Evolutionary conservation across 2,888 invertebrate species (phyloP), one percentile per base, ranked within the genome.

Genomic region (Busseola fusca): DNA sequence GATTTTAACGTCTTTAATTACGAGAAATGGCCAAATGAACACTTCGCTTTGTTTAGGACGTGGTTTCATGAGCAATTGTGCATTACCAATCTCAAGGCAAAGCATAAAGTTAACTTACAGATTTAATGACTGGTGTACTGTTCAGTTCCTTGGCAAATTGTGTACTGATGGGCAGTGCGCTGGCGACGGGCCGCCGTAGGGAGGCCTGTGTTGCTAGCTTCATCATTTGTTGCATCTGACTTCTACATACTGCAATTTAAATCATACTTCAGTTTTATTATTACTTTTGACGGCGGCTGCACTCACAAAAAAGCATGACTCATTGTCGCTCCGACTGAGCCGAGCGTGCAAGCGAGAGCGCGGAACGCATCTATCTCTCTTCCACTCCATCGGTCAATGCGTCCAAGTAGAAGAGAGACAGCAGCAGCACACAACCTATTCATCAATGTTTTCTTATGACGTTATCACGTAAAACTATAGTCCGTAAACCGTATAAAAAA

Each of bases 211-310:
- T 89, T 10, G 90, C 87, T 59, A 94, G 76, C 72, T 86, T 88
- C 90, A 91, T 89, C 37, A 91, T 71, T 74, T 95, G 94, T 80
- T 93, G 93, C 21, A 88, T 50, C 45, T 88, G 84, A 79, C 86
- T 91, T 80, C 89, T 84, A 83, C 92, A 94, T 74, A 80, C 95
- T 95, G 90, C 0, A 91, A 91, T 45, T 21, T 9, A 27, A 63
- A 63, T 3, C 1, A 56, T 37, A 1, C 14, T 25, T 30, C 1
- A 1, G 34, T 48, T 10, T 16, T 9, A 40, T 64, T 3, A 37
- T 34, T 4, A 57, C 21, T 21, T 30, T 34, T 34, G n/a, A n/a
- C n/a, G n/a, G n/a, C n/a, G n/a, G n/a, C n/a, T n/a, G n/a, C n/a
- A n/a, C n/a, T n/a, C n/a, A n/a, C n/a, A n/a, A n/a, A n/a, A n/a